Evolutionary conservation across 2,113 vertebrate genomes (phyloP).

Genomic region (Elephas maximus): DNA sequence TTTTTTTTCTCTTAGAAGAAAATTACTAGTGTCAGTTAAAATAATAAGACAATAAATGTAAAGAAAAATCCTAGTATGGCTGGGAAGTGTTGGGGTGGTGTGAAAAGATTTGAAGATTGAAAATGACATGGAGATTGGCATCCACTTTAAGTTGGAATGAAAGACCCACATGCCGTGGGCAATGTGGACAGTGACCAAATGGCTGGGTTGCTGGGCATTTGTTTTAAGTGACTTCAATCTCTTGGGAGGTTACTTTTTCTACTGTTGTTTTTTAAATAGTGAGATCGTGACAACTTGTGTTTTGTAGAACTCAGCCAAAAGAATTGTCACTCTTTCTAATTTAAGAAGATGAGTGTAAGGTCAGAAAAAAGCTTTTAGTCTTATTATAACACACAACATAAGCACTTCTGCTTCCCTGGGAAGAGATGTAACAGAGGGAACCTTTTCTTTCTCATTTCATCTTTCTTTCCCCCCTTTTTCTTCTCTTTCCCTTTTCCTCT

Average conservation of each 20-base stretch:
- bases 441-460: neutral
- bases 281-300: slow-evolving; percentile 73
- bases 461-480: neutral
- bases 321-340: slow-evolving; percentile 70
- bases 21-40: slow-evolving; percentile 70
- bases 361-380: slow-evolving; percentile 57
- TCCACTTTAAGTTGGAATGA: slow-evolving; percentile 13
- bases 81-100: neutral
- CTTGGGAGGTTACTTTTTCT: slow-evolving; percentile 65
- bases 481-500: neutral
- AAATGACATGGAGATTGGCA: slow-evolving; percentile 42
- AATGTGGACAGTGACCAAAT: neutral
- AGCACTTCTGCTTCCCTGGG: neutral
- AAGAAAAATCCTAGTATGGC: neutral
- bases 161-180: neutral
- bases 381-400: slow-evolving; percentile 41
- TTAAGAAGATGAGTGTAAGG: slow-evolving; percentile 55
- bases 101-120: slow-evolving; percentile 13
- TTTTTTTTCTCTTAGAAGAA: slow-evolving; percentile 67
- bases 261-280: slow-evolving; percentile 47
- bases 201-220: slow-evolving; percentile 11
- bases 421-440: neutral
- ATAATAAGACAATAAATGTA: slow-evolving; percentile 32
- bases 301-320: slow-evolving; percentile 68
- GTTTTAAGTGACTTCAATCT: slow-evolving; percentile 58